phyloP scores from a whole-genome alignment of 2,113 vertebrate species.

The Amia ocellicauda region DNA sequence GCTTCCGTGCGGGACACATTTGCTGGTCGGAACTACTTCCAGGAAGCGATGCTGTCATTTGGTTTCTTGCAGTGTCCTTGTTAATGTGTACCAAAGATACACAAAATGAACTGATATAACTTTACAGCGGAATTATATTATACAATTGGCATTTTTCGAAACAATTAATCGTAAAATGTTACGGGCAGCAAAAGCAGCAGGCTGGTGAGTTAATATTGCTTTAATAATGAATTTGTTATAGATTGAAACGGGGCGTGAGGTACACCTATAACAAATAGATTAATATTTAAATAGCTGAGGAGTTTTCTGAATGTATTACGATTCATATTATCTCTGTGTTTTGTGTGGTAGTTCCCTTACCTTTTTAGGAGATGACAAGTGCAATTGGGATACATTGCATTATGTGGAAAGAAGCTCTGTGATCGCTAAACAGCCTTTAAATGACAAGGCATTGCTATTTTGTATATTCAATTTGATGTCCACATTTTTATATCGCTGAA shows the following conservation, averaged over 20 bases:
- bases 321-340: too few relatives aligned
- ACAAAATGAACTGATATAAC: conserved; percentile 47
- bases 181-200: conserved; percentile 55
- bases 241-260: not conserved
- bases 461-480: too few relatives aligned
- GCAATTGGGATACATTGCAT: not conserved
- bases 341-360: not conserved
- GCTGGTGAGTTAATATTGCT: conserved; percentile 54
- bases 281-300: not conserved
- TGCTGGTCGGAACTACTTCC: conserved; percentile 32
- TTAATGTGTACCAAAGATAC: conserved; percentile 44
- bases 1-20: not conserved
- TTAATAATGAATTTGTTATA: not conserved
- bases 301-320: too few relatives aligned
- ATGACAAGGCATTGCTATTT: too few relatives aligned
- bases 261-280: not conserved
- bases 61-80: conserved; percentile 58
- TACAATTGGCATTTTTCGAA: conserved; percentile 25
- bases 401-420: not conserved
- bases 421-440: too few relatives aligned
- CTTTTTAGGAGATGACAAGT: not conserved
- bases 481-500: too few relatives aligned
- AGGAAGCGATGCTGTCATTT: conserved; percentile 58
- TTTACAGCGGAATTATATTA: conserved; percentile 29
- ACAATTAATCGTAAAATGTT: conserved; percentile 52